Base-by-base conservation (phyloP, 2,888 invertebrate genomes). In the Gasteruption jaculator region DNA sequence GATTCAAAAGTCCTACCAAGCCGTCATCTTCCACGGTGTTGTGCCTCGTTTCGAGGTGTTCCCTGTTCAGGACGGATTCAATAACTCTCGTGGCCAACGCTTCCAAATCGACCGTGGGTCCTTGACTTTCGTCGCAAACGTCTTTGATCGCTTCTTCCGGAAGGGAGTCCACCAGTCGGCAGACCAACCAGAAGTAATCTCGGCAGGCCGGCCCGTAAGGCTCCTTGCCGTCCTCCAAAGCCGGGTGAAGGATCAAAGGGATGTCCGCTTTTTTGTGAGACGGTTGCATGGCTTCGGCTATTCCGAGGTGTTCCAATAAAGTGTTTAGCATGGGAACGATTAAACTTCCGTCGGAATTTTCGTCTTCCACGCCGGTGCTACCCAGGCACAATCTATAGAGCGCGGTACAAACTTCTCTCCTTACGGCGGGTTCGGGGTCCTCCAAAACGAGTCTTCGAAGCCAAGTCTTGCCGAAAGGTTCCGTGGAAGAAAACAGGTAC, bases 191-290 rank as follows among this genome's bases (percentile, higher is more conserved):
- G 70, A 94, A 94, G 71, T 92, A 95, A 67, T 95, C 94, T 5
- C 92, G 76, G 63, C 93, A 94, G 1, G 93, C 93, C 1, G 93
- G 92, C 0, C 93, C 94, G 63, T 91, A 93, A 0, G 92, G 91
- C 63, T 93, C 93, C 64, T 94, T 91, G n/a, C 89, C 89, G 65
- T 87, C 86, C 57, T 86, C 85, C 0, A 79, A 65, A 20, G 77
- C 78, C 31, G 81, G 78, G 41, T 80, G 81, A 7, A 76, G 73
- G 34, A 74, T 76, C 74, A 67, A 43, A 0, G 65, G 60, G 10
- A 67, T 40, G 24, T 68, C 68, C 1, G 60, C 57, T 35, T 65
- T 61, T 4, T 61, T 52, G 12, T 61, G 56, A 1, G 61, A 62
- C 5, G 85, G 82, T 22, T 86, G 80, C 86, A 94, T 91, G 56